Evolutionary conservation across 2,797 vertebrate species (phyloP).

Genomic region (Lacerta agilis): DNA sequence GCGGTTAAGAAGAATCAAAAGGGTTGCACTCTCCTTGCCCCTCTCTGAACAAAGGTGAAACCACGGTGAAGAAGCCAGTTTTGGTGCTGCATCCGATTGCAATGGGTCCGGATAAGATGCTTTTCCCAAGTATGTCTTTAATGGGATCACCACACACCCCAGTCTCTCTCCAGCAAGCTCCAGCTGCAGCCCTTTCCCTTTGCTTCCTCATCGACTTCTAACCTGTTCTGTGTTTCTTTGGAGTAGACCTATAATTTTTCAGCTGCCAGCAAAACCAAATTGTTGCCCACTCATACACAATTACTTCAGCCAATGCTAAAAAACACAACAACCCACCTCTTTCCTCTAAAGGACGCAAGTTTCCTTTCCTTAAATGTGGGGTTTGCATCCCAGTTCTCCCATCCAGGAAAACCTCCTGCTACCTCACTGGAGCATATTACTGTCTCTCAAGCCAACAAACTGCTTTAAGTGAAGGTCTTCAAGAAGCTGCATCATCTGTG

Average conservation of each 20-base stretch:
- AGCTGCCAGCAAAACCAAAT: not conserved
- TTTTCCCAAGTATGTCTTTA: too few species aligned
- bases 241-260: not conserved
- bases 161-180: not conserved
- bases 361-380: not conserved
- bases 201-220: not conserved
- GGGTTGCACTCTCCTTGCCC: too few species aligned
- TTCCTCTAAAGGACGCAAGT: not conserved
- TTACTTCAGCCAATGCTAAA: not conserved
- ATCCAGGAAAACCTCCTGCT: not conserved
- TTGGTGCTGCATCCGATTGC: too few species aligned
- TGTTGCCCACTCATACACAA: not conserved
- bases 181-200: not conserved
- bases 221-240: not conserved
- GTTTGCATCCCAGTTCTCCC: not conserved
- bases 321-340: not conserved
- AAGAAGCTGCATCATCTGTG: not conserved
- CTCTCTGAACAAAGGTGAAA: too few species aligned
- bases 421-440: not conserved
- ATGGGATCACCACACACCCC: too few species aligned
- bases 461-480: slow-evolving; percentile 8
- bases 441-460: not conserved
- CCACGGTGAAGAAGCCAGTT: too few species aligned
- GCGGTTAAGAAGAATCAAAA: too few species aligned
- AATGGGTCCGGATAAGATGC: too few species aligned